Evolutionary conservation across 2,888 invertebrate species (phyloP).

Genomic region (Mactromeris polynyma): DNA sequence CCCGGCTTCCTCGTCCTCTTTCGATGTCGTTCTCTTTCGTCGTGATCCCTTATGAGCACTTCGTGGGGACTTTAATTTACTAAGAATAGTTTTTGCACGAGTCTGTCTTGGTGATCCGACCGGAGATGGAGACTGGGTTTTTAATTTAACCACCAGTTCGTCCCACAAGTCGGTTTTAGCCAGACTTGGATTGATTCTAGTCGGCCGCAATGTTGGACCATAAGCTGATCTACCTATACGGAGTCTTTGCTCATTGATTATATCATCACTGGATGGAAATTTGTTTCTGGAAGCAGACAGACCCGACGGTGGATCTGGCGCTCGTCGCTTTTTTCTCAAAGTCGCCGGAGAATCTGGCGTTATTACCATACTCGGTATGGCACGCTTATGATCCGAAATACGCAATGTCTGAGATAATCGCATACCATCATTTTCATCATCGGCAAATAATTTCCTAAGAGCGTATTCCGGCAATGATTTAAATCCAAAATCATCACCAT

Average conservation of each 20-base stretch:
- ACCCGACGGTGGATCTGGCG: conserved; percentile 55
- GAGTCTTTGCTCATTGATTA: conserved; percentile 42
- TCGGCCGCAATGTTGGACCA: conserved; percentile 37
- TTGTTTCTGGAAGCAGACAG: conserved; percentile 48
- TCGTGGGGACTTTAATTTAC: conserved; percentile 65
- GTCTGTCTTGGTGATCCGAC: conserved; percentile 35
- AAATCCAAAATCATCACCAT: conserved; percentile 67
- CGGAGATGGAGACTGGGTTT: conserved; percentile 51
- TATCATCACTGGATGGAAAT: conserved; percentile 69
- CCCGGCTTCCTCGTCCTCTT: conserved; percentile 63
- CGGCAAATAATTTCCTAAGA: conserved; percentile 53
- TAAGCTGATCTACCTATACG: neutral
- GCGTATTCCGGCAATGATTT: conserved; percentile 64
- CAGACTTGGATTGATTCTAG: conserved; percentile 49
- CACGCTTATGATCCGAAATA: neutral
- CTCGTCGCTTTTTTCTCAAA: conserved; percentile 58
- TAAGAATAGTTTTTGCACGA: conserved; percentile 47
- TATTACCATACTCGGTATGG: conserved; percentile 23
- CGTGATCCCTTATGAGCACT: conserved; percentile 41
- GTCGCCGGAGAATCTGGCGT: conserved; percentile 40
- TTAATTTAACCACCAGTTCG: conserved; percentile 56
- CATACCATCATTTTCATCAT: neutral
- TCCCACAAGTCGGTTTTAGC: conserved; percentile 45
- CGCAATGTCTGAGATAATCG: conserved; percentile 7
- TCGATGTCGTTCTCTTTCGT: conserved; percentile 21